Evolutionary conservation across 2,888 invertebrate genomes (phyloP).

Genomic region (Harpalus rufipes): DNA sequence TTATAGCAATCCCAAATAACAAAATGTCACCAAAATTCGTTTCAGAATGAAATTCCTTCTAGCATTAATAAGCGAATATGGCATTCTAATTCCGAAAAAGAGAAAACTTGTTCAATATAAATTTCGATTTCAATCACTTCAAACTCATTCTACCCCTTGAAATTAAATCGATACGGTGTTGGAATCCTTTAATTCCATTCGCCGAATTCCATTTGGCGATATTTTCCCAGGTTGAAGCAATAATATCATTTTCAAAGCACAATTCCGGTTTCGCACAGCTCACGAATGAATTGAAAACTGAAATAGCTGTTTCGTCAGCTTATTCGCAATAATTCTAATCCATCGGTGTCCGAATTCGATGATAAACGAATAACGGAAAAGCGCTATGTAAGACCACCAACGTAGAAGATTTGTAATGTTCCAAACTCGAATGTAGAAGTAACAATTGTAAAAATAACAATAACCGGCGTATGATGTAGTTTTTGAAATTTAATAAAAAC

Average conservation of each 20-base stretch:
- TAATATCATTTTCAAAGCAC: conserved; percentile 21
- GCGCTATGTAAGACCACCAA: neutral
- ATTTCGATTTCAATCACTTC: neutral
- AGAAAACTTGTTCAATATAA: neutral
- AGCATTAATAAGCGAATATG: too few relatives aligned
- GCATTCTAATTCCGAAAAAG: neutral
- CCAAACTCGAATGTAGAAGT: neutral
- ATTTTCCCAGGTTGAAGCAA: conserved; percentile 33
- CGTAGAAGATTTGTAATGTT: conserved; percentile 2
- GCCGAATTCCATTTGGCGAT: conserved; percentile 5
- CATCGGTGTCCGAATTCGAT: neutral
- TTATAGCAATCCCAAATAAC: too few relatives aligned
- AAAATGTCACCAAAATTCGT: too few relatives aligned
- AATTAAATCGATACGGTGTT: conserved; percentile 11
- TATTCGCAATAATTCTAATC: neutral
- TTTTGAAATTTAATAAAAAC: neutral
- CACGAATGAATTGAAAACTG: conserved; percentile 39
- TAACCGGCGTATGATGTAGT: neutral
- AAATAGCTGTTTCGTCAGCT: conserved; percentile 31
- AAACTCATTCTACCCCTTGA: neutral
- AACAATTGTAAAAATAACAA: neutral
- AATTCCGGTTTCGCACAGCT: conserved; percentile 25
- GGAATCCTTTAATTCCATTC: conserved; percentile 2
- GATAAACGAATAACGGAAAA: conserved; percentile 31
- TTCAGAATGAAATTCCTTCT: too few relatives aligned